phyloP scores from a whole-genome alignment of 2,888 invertebrate species.

The Eupithecia vulgata region DNA sequence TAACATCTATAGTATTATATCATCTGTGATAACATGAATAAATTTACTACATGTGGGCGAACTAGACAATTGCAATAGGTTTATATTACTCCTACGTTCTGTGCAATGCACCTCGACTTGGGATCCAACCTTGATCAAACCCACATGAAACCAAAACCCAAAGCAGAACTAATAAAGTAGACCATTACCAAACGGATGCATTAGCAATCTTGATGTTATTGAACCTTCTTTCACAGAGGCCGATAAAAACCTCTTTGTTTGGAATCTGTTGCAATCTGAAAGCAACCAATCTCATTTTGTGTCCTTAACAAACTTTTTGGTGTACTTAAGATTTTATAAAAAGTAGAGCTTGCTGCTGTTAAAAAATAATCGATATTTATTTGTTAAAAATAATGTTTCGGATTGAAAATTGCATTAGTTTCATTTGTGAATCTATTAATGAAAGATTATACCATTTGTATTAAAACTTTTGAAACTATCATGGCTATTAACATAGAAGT shows the following conservation, averaged over 20 bases:
- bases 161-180: not conserved
- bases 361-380: not conserved
- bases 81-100: conserved; percentile 26
- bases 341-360: not conserved
- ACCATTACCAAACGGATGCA: not conserved
- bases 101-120: conserved; percentile 6
- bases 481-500: too few relatives aligned
- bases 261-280: conserved; percentile 2
- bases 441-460: too few relatives aligned
- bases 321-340: not conserved
- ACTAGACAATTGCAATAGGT: conserved; percentile 30
- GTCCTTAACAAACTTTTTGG: not conserved
- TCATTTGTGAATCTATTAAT: not conserved
- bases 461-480: too few relatives aligned
- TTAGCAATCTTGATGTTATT: not conserved
- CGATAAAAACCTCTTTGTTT: conserved; percentile 12
- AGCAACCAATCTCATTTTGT: not conserved
- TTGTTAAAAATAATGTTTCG: not conserved
- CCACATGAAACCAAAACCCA: not conserved
- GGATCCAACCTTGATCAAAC: not conserved
- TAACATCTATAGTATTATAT: too few relatives aligned
- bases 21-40: conserved; percentile 19
- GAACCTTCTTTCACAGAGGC: conserved; percentile 1
- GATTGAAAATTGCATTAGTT: not conserved
- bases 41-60: conserved; percentile 29